Evolutionary conservation across 2,888 invertebrate genomes (phyloP).

Genomic region (Candidula unifasciata): DNA sequence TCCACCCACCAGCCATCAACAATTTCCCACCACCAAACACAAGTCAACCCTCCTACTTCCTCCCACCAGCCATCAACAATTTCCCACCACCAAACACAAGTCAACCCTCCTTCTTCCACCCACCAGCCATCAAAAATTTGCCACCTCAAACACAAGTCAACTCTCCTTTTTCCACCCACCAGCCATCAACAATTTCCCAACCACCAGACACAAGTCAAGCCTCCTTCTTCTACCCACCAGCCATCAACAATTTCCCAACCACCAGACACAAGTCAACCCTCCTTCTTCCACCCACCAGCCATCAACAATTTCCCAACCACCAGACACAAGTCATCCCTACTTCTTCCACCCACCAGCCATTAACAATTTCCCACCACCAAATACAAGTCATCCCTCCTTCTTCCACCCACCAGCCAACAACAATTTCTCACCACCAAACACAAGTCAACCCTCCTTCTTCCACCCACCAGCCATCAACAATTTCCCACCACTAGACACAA

Average conservation of each 20-base stretch:
- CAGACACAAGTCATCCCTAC: too few relatives aligned
- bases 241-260: background rate
- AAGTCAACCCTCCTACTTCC: too few relatives aligned
- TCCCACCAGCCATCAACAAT: background rate
- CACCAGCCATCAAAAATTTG: background rate
- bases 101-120: too few relatives aligned
- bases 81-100: background rate
- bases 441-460: too few relatives aligned
- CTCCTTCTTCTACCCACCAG: background rate
- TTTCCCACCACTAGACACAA: background rate
- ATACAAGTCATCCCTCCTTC: too few relatives aligned
- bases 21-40: background rate
- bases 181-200: background rate
- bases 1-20: background rate
- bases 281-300: background rate
- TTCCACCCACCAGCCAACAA: background rate
- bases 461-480: background rate
- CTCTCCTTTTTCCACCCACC: background rate
- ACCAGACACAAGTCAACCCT: too few relatives aligned
- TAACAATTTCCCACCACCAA: background rate
- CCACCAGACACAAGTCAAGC: too few relatives aligned
- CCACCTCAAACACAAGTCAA: too few relatives aligned
- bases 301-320: background rate
- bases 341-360: background rate
- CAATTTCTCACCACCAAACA: background rate